These are phyloP conservation scores for Peromyscus maniculatus DNA, from an alignment of 2,113 vertebrate species.

Conservation along the genomic window DNA sequence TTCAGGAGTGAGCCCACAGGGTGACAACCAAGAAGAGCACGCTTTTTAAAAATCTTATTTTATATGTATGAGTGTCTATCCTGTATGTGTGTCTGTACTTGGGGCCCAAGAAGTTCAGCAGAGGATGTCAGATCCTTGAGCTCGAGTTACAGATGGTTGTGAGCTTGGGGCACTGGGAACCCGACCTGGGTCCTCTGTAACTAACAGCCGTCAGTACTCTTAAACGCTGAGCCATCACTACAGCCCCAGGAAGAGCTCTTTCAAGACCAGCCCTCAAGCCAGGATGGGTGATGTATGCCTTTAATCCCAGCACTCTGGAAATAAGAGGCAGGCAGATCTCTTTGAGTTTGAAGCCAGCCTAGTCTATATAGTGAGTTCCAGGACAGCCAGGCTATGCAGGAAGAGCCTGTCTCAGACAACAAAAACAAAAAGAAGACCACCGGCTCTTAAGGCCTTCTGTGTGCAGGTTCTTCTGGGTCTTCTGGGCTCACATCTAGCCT, in stretches of 20 bases:
- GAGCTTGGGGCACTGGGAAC: background rate
- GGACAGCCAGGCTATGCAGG: background rate
- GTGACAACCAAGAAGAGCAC: background rate
- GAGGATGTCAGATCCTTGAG: background rate
- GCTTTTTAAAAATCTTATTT: background rate
- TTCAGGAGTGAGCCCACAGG: background rate
- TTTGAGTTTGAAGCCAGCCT: background rate
- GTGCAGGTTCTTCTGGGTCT: background rate
- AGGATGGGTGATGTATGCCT: accelerated
- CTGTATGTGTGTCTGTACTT: background rate
- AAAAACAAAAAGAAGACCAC: background rate
- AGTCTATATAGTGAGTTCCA: background rate
- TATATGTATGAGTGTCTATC: background rate
- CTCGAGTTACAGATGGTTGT: background rate
- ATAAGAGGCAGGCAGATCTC: background rate
- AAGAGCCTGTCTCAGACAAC: background rate
- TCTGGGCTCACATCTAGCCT: background rate
- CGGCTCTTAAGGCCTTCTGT: background rate
- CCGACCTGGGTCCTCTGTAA: background rate
- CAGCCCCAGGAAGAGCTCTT: background rate
- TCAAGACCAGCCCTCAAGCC: background rate
- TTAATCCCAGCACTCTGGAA: background rate
- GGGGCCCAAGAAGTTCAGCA: no score
- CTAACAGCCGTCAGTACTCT: background rate
- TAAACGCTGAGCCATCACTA: background rate